Percentiles rank a stretch among this genome's conserved stretches.
These are phyloP conservation scores for Drosophila rubida DNA, from an alignment of 2,888 invertebrate genomes.

Conservation along the genomic window DNA sequence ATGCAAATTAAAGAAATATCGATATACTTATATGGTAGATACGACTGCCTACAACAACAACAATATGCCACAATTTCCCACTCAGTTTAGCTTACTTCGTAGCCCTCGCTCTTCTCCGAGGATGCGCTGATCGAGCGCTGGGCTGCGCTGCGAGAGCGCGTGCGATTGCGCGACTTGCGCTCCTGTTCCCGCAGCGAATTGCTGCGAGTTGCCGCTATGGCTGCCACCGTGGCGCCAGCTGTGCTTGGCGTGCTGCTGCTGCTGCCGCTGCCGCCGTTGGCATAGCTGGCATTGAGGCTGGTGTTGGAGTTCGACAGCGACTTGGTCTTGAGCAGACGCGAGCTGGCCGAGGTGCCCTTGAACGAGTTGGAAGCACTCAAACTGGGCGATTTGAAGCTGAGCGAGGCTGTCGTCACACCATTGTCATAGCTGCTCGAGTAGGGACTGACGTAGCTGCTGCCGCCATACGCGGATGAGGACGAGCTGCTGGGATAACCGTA, in stretches of 20 bases:
- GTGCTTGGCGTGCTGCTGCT: slow-evolving; percentile 54
- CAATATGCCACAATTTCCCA: not conserved
- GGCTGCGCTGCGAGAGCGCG: slow-evolving; percentile 82
- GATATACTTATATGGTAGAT: not conserved
- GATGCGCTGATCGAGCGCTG: slow-evolving; percentile 88
- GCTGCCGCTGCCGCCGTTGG: slow-evolving; percentile 32
- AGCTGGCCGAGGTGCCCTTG: slow-evolving; percentile 70
- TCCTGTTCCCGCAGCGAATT: slow-evolving; percentile 85
- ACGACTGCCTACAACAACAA: slow-evolving; percentile 52
- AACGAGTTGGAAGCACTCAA: slow-evolving; percentile 76
- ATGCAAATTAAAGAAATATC: not conserved
- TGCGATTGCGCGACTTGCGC: slow-evolving; percentile 84
- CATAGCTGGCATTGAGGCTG: slow-evolving; percentile 72
- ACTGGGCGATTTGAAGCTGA: slow-evolving; percentile 79
- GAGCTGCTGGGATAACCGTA: slow-evolving; percentile 70
- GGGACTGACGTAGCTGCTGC: slow-evolving; percentile 84
- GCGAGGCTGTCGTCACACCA: slow-evolving; percentile 85
- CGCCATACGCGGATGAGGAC: slow-evolving; percentile 77
- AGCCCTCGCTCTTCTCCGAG: slow-evolving; percentile 92
- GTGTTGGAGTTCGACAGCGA: slow-evolving; percentile 83
- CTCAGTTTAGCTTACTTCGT: slow-evolving; percentile 88
- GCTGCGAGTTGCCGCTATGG: slow-evolving; percentile 83
- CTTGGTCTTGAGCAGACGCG: slow-evolving; percentile 76
- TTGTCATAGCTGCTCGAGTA: slow-evolving; percentile 84
- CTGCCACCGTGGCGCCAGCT: slow-evolving; percentile 82